phyloP scores from a whole-genome alignment of 2,113 vertebrate genomes.

The Scalopus aquaticus region DNA sequence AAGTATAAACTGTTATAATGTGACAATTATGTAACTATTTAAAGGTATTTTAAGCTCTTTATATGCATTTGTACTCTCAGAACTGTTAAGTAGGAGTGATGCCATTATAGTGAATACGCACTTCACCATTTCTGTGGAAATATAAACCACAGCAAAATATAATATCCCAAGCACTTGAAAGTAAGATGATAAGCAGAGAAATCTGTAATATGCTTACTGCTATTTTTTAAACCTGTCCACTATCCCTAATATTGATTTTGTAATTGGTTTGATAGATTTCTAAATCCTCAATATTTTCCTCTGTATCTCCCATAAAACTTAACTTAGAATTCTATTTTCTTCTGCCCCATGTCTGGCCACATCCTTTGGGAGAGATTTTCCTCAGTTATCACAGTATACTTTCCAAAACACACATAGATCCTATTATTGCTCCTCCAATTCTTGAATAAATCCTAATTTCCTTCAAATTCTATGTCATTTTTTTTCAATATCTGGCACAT shows the following conservation, averaged over 20 bases:
- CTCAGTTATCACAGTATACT: neutral
- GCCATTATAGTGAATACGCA: neutral
- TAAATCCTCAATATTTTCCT: neutral
- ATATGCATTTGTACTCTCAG: neutral
- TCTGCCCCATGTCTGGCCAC: neutral
- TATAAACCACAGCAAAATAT: neutral
- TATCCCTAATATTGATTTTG: neutral
- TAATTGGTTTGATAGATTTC: neutral
- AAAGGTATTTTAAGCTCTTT: neutral
- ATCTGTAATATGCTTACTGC: neutral
- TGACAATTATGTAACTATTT: neutral
- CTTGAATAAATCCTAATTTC: neutral
- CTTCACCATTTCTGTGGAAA: conserved; percentile 6
- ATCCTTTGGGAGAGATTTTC: neutral
- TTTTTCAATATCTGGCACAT: neutral
- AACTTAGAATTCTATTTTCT: neutral
- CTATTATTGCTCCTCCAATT: neutral
- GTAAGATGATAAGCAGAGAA: neutral
- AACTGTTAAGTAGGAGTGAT: neutral
- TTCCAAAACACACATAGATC: conserved; percentile 3
- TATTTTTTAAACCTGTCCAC: neutral
- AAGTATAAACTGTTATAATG: neutral
- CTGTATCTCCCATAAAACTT: neutral
- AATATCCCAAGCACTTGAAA: neutral
- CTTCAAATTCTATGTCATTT: neutral